phyloP scores from a whole-genome alignment of 1,140 invertebrate genomes.

The Drosophila sucinea region DNA sequence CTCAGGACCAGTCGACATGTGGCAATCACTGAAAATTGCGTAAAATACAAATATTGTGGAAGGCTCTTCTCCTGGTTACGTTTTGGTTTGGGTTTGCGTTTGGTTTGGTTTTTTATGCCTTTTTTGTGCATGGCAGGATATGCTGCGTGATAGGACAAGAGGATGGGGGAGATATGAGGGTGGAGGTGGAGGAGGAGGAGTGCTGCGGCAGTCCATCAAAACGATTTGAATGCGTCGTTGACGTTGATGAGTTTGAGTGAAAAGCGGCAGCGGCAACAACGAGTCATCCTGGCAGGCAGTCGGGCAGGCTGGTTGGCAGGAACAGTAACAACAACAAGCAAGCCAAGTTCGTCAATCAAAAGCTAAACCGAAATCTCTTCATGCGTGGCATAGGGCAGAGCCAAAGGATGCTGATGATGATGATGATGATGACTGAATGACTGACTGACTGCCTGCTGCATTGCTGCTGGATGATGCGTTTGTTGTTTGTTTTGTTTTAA shows the following conservation, averaged over 20 bases:
- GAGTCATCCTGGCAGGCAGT: constrained; percentile 13
- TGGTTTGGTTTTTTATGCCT: constrained; percentile 19
- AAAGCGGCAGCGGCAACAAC: constrained; percentile 60
- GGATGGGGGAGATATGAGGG: constrained; percentile 12
- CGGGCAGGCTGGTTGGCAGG: constrained; percentile 7
- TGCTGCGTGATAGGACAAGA: constrained; percentile 46
- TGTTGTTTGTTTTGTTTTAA: constrained; percentile 82
- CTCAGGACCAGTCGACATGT: constrained; percentile 33
- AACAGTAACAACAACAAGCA: constrained; percentile 29
- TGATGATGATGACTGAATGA: constrained; percentile 36
- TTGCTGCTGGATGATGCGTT: constrained; percentile 57
- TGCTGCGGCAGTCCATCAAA: constrained; percentile 72
- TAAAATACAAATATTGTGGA: constrained; percentile 82
- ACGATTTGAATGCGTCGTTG: constrained; percentile 82
- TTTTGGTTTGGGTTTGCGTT: constrained; percentile 5
- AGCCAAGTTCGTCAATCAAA: constrained; percentile 78
- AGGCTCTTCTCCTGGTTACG: constrained; percentile 41
- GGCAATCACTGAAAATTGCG: constrained; percentile 77
- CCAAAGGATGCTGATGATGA: constrained; percentile 64
- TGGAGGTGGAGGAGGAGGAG: constrained; percentile 2
- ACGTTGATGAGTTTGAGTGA: constrained; percentile 82
- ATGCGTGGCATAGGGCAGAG: constrained; percentile 68
- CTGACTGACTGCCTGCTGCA: constrained; percentile 13
- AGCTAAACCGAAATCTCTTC: constrained; percentile 79
- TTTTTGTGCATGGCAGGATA: constrained; percentile 63